Evolutionary conservation across 2,113 vertebrate species (phyloP), one percentile per base, ranked within the genome.

Genomic region (Clupea harengus): DNA sequence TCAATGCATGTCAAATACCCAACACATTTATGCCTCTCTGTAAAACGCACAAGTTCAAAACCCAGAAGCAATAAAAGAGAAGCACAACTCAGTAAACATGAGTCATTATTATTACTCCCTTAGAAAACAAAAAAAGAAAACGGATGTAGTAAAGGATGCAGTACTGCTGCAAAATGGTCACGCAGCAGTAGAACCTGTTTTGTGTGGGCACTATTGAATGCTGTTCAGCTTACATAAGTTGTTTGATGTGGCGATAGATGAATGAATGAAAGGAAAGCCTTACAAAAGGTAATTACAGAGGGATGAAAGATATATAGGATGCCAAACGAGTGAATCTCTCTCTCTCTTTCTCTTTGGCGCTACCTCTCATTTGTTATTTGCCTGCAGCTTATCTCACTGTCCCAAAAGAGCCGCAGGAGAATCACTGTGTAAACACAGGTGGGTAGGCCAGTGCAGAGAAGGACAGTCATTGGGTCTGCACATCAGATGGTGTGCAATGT

Each of bases 181-280:
- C 20, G 5, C 20, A 22, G 54, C 22, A 60, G 54, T 60, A 22
- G 54, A 60, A 60, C 18, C 54, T 22, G 18, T 60, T 22, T 60
- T 67, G 64, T 8, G n/a, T 67, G n/a, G n/a, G n/a, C n/a, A 15
- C 72, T 78, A 39, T 32, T 5, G 28, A 78, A 78, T 25, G 4
- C 44, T 0, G n/a, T 90, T 45, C 91, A 97, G 97, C 97, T 98
- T 83, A 95, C 92, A 89, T 98, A 97, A 32, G 28, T 78, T 39
- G 25, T 78, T 78, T 78, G 28, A 78, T 78, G 72, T 78, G 72
- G 25, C 72, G 5, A 83, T 13, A 57, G 47, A 83, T 32, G 49
- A 39, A 15, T 39, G 72, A 78, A 78, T 17, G 72, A 39, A 78
- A 32, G 28, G 72, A 78, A 44, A 39, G 32, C 25, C 32, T 78